Base-by-base conservation (phyloP, 2,888 invertebrate genomes). In the Ennomos quercinarius region DNA sequence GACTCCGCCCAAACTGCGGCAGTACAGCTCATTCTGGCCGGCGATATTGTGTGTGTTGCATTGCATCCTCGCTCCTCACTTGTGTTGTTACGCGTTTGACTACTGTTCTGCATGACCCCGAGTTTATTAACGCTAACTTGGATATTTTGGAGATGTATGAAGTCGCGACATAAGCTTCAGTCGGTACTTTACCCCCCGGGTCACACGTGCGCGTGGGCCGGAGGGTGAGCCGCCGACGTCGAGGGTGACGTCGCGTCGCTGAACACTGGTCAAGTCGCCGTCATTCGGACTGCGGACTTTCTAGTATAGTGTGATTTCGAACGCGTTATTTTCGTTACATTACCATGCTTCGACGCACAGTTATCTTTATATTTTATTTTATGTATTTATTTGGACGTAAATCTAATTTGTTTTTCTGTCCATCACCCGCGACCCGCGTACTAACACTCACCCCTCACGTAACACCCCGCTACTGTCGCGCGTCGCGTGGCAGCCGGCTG, bases 41-140 rank as follows among this genome's bases (percentile, higher is more conserved):
- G 87, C 84, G 90, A 87, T 90, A 70, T 87, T 88, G 92, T 91
- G 89, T 88, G 89, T 89, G 87, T 87, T 85, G 86, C 58, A 35
- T 80, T 81, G 83, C 85, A 75, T 78, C 78, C 81, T 80, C 76
- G 83, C 83, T 80, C 82, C 80, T 75, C 80, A 71, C 76, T 74
- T 71, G 66, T 75, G 69, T 76, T 57, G 61, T 61, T 41, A 39
- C 61, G 71, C 78, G 86, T 83, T 85, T 83, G 84, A 85, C 86
- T 80, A 76, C 76, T 78, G 89, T 86, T 81, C 74, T 78, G 89
- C 88, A 87, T 87, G 87, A 50, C 49, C 50, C 50, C 27, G 37
- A 35, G 42, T 51, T 51, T 46, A 59, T 11, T 27, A 58, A 49
- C 46, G 56, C 36, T 64, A 57, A 55, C 57, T 47, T 37, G 41